A percentile compares a stretch with the other conserved stretches of the same genome.
These are phyloP conservation scores for Argynnis bischoffii DNA, from an alignment of 2,888 invertebrate genomes.

Conservation along the genomic window DNA sequence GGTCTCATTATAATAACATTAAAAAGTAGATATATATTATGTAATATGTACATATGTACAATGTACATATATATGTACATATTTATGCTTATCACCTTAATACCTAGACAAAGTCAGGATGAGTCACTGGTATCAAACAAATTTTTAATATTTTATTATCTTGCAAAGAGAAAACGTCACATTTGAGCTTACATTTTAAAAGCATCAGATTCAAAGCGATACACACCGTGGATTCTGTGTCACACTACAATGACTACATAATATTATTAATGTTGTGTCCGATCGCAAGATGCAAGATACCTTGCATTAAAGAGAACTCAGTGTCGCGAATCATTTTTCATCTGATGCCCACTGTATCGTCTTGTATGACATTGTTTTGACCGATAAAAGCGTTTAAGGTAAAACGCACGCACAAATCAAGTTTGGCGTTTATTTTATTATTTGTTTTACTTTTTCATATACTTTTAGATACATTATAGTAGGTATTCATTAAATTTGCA, in stretches of 20 bases:
- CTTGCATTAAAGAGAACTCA: constrained; percentile 74
- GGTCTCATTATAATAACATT: too few relatives aligned
- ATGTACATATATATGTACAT: too few relatives aligned
- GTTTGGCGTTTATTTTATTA: not conserved
- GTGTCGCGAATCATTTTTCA: constrained; percentile 50
- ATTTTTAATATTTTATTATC: constrained; percentile 2
- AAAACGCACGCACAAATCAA: constrained; percentile 38
- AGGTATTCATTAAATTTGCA: too few relatives aligned
- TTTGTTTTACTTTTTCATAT: constrained; percentile 3
- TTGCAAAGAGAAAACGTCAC: not conserved
- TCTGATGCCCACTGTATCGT: constrained; percentile 37
- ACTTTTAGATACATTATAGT: too few relatives aligned
- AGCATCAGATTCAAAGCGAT: constrained; percentile 46
- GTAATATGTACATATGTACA: too few relatives aligned
- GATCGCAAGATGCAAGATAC: constrained; percentile 64
- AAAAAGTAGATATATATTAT: too few relatives aligned
- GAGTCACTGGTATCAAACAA: not conserved
- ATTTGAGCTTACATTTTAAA: constrained; percentile 18
- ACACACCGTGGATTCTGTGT: constrained; percentile 55
- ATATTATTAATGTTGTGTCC: constrained; percentile 80
- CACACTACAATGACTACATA: constrained; percentile 63
- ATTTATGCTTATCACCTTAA: too few relatives aligned
- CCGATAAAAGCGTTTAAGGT: constrained; percentile 66
- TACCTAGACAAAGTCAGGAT: too few relatives aligned
- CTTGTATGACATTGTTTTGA: constrained; percentile 63